phyloP scores from a whole-genome alignment of 2,113 vertebrate species.

The Cynopterus brachyotis region DNA sequence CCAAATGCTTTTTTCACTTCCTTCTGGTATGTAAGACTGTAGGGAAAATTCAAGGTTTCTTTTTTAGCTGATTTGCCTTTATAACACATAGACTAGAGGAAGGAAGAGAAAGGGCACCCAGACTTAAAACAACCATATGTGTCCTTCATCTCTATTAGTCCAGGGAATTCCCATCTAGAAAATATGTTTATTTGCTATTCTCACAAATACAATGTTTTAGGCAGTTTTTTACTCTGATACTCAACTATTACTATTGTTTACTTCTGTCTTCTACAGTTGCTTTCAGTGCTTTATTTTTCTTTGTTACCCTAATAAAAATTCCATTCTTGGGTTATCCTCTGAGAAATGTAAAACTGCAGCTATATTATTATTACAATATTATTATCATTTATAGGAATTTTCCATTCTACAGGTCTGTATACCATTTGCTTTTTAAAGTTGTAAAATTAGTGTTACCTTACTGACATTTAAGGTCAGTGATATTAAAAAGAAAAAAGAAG shows the following conservation, averaged over 20 bases:
- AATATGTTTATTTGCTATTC: background rate
- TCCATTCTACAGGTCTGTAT: background rate
- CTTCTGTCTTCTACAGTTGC: slow-evolving; percentile 3
- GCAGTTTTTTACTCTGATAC: slow-evolving; percentile 10
- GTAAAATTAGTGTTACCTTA: slow-evolving; percentile 14
- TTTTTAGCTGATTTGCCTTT: background rate
- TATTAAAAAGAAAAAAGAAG: background rate
- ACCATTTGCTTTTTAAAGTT: background rate
- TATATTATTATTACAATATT: background rate
- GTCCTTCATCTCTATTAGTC: background rate
- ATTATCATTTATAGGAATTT: background rate
- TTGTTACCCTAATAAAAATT: background rate
- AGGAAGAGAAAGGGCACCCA: background rate
- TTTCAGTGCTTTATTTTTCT: slow-evolving; percentile 3
- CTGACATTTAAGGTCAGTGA: background rate
- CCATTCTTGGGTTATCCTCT: background rate
- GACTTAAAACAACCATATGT: background rate
- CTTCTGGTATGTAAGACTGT: background rate
- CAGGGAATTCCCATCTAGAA: background rate
- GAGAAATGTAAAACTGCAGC: background rate
- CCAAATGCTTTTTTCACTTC: background rate
- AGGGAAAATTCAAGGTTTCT: background rate
- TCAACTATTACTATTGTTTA: background rate
- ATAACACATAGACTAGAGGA: background rate
- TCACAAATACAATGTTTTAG: slow-evolving; percentile 35